Conservation (phyloP, 2,113 vertebrate species). For the Columba janthina region DNA sequence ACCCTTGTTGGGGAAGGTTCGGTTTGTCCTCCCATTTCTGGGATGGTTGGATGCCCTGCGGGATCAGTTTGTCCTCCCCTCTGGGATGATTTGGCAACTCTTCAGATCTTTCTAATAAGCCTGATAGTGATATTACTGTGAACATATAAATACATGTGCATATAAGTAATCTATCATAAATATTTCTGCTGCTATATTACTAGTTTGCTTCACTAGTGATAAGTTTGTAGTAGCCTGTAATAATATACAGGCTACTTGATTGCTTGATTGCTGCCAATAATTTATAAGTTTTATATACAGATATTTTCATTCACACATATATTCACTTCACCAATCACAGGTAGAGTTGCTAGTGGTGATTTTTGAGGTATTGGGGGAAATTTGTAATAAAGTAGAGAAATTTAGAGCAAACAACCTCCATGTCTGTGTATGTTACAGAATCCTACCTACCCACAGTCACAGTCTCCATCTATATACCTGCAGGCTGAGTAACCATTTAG, state of each 20-base stretch:
- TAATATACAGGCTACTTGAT: not conserved
- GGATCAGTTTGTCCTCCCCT: no score
- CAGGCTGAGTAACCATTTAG: not conserved
- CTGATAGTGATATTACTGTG: not conserved
- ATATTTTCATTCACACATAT: not conserved
- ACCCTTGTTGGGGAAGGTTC: fast-evolving
- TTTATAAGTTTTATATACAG: not conserved
- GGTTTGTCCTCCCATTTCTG: not conserved
- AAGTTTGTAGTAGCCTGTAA: not conserved
- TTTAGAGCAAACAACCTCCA: not conserved
- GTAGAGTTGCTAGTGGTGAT: not conserved
- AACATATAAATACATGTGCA: not conserved
- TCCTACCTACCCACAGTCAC: not conserved
- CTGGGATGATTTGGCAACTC: not conserved
- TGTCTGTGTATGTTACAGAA: not conserved
- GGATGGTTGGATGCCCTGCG: no score
- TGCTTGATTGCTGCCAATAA: not conserved
- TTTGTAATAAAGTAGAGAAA: not conserved
- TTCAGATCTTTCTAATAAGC: not conserved
- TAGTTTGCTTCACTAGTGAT: not conserved
- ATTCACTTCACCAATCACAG: not conserved
- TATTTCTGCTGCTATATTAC: not conserved
- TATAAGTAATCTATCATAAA: not conserved
- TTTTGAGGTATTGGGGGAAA: not conserved
- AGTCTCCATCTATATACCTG: not conserved